Base-by-base conservation (phyloP, 2,888 invertebrate genomes). In the Anorthoa munda region DNA sequence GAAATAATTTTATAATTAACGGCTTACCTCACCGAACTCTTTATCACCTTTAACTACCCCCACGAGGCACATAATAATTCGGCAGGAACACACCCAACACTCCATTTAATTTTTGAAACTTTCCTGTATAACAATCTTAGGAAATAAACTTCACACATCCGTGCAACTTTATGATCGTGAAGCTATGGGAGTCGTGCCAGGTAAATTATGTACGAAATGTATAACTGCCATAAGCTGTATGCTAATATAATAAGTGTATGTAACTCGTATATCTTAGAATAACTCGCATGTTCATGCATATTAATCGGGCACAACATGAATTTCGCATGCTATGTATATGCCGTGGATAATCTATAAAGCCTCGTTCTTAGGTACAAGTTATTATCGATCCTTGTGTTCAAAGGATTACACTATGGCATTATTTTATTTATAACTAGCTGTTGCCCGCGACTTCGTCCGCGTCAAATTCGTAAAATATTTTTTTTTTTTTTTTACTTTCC, bases 101-200 rank as follows among this genome's bases (percentile, higher is more conserved):
- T 79, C 39, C 79, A 72, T 79, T 74, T 21, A 75, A 72, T 79
- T 59, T 79, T 51, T 18, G 71, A 71, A 51, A 51, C 51, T 71
- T 71, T 71, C 51, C 3, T 4, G 13, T 45, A 15, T 26, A 68
- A 68, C 51, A 53, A 79, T 72, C 73, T 75, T 55, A 53, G 53
- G 39, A 26, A 60, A 70, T 70, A 68, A 58, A 72, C 51, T 79
- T 48, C 39, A 48, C 51, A 71, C 59, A 53, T 21, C 26, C 51
- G 31, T 23, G 26, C 4, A 58, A 75, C 21, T 59, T 72, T 60
- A 48, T 53, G 17, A 53, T 48, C 69, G 21, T 53, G 9, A 59
- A 17, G 18, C 5, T 53, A 23, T 7, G 23, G 11, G 4, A 50
- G 50, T 50, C 9, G n/a, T 26, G 17, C 4, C 13, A 48, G 2